Percentiles rank a stretch among this genome's conserved stretches.
Evolutionary conservation across 1,140 invertebrate genomes (phyloP).

Genomic region (Drosophila ercepeae): DNA sequence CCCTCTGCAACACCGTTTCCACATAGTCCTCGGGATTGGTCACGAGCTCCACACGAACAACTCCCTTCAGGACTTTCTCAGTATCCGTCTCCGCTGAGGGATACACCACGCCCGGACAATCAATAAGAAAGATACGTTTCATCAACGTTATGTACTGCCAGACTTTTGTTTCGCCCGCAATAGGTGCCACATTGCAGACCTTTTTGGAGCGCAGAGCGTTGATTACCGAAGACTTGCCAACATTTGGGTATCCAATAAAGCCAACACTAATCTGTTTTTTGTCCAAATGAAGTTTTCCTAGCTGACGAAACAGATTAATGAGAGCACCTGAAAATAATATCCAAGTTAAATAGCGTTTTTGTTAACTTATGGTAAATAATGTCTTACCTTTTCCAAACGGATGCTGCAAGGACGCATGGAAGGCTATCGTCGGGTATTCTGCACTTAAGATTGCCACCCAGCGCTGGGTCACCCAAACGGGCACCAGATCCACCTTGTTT

Average conservation of each 20-base stretch:
- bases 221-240: conserved; percentile 99
- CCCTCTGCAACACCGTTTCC: conserved; percentile 92
- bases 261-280: conserved; percentile 99
- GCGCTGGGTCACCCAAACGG: conserved; percentile 97
- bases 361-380: no score
- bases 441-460: conserved; percentile 97
- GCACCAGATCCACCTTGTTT: conserved; percentile 98
- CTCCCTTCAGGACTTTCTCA: conserved; percentile 98
- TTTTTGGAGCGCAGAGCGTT: conserved; percentile 98
- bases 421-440: conserved; percentile 99
- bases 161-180: conserved; percentile 99
- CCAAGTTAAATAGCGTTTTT: no score
- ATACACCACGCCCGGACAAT: conserved; percentile 99
- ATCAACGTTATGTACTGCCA: conserved; percentile 99
- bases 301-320: conserved; percentile 97
- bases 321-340: conserved; percentile 87
- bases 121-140: conserved; percentile 98
- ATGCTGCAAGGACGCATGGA: conserved; percentile 98
- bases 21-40: conserved; percentile 98
- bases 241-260: conserved; percentile 99
- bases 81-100: conserved; percentile 95
- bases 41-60: conserved; percentile 97
- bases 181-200: conserved; percentile 99
- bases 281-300: conserved; percentile 97
- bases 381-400: conserved; percentile 96